Evolutionary conservation across 1,140 invertebrate species (phyloP), one percentile per base, ranked within the genome.

Genomic region (Propsilocerus akamusi): DNA sequence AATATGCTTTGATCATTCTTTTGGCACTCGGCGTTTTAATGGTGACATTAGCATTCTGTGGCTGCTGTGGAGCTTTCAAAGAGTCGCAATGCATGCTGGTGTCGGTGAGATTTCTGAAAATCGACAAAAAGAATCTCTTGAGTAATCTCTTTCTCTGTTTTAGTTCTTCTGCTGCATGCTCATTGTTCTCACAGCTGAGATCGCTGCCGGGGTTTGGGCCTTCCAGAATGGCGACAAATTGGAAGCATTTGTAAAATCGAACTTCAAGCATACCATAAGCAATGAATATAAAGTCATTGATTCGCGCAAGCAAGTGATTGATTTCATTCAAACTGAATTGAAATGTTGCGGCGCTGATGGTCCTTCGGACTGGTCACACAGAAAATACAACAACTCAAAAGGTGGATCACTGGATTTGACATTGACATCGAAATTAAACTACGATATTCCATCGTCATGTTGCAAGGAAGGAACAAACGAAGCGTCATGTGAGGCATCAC

Each of bases 31-130:
- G 91, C 4, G 64, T 76, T 30, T 61, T 95, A 26, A 81, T 95
- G 59, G 77, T 92, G 53, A 61, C 88, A 34, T 79, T 93, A 22
- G 83, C 88, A 1, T 85, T 95, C 66, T 74, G 94, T 25, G 93
- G 92, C 49, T 95, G 90, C 62, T 91, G 85, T 64, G 91, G 92
- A 23, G 85, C 89, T 10, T 77, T 86, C 48, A 77, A 79, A 54
- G 87, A 93, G 66, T 90, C 81, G 52, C 83, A 83, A 57, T 89
- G 86, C 65, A 78, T 93, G 73, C 73, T 97, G 8, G 75, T 86
- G 52, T 75, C 81, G 57, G 84, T 88, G 65, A 78, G 49, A 49
- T 41, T 12, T 23, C 26, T 17, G 22, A 26, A 28, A 24, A 37
- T 49, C 25, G 4, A 37, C 25, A 48, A 52, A 14, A 50, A 51